phyloP scores from a whole-genome alignment of 2,113 vertebrate species.

The Caranx melampygus region DNA sequence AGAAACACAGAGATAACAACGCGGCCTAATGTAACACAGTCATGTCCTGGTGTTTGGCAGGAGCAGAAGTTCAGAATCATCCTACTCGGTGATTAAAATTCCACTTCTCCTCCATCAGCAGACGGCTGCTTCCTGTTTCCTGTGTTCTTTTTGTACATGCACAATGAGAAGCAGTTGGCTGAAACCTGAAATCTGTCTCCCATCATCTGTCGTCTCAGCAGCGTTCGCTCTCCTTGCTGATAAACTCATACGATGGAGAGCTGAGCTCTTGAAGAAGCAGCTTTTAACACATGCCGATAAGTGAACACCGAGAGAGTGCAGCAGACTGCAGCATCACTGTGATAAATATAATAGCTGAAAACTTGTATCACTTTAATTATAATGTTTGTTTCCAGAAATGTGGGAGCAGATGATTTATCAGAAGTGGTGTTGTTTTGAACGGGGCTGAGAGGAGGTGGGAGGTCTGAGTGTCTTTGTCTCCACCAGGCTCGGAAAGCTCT shows the following conservation, averaged over 20 bases:
- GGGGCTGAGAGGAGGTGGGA: not conserved
- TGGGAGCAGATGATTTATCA: not conserved
- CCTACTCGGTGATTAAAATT: constrained; percentile 63
- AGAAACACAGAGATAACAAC: not conserved
- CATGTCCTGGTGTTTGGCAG: constrained; percentile 15
- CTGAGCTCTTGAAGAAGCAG: constrained; percentile 17
- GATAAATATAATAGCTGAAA: not conserved
- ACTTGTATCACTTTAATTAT: constrained; percentile 2
- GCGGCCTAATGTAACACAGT: not conserved
- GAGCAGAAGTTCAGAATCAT: constrained; percentile 52
- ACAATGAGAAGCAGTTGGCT: constrained; percentile 45
- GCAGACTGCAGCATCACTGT: constrained; percentile 9
- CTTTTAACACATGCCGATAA: not conserved
- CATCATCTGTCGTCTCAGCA: constrained; percentile 46
- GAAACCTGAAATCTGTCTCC: constrained; percentile 50
- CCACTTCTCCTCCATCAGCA: constrained; percentile 47
- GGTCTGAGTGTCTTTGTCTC: constrained; percentile 6
- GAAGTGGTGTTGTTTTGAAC: not conserved
- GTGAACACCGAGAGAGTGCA: not conserved
- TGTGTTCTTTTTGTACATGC: constrained; percentile 35
- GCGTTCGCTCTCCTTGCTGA: constrained; percentile 13
- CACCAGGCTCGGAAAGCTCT: constrained; percentile 92
- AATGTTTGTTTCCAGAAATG: not conserved
- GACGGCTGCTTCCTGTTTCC: constrained; percentile 49
- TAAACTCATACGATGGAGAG: constrained; percentile 12